Evolutionary conservation across 2,113 vertebrate genomes (phyloP).

Genomic region (Loxodonta africana): DNA sequence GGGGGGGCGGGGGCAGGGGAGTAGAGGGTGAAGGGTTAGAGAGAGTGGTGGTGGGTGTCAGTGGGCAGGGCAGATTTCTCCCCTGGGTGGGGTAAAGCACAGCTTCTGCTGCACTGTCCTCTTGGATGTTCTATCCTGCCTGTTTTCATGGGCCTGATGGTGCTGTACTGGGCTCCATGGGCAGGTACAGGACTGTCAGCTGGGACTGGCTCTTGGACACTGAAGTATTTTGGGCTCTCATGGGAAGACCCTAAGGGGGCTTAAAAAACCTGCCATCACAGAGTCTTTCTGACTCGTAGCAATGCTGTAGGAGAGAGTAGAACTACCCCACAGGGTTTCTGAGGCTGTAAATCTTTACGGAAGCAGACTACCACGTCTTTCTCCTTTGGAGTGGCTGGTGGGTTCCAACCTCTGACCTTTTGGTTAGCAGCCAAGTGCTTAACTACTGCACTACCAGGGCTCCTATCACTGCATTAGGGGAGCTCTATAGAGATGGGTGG

Average conservation of each 20-base stretch:
- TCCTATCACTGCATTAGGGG: no score
- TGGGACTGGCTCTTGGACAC: not conserved
- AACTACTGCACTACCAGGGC: no score
- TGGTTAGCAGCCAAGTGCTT: no score
- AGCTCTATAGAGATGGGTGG: not conserved
- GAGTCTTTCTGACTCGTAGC: no score
- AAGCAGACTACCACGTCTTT: no score
- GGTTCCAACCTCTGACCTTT: no score
- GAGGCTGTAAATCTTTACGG: no score
- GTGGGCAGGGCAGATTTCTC: not conserved
- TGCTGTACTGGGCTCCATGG: not conserved
- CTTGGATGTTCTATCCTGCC: not conserved
- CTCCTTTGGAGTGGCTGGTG: no score
- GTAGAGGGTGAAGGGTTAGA: not conserved
- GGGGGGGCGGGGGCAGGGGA: no score
- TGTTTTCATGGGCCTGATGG: not conserved
- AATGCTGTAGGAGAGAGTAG: no score
- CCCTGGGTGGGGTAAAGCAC: not conserved
- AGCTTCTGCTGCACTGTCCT: not conserved
- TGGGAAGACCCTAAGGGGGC: not conserved
- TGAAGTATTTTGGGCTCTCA: not conserved
- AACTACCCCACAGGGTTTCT: no score
- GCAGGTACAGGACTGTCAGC: not conserved
- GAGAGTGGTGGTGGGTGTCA: not conserved
- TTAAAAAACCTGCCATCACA: no score